phyloP scores from a whole-genome alignment of 2,113 vertebrate species.

The Dicaeum eximium region DNA sequence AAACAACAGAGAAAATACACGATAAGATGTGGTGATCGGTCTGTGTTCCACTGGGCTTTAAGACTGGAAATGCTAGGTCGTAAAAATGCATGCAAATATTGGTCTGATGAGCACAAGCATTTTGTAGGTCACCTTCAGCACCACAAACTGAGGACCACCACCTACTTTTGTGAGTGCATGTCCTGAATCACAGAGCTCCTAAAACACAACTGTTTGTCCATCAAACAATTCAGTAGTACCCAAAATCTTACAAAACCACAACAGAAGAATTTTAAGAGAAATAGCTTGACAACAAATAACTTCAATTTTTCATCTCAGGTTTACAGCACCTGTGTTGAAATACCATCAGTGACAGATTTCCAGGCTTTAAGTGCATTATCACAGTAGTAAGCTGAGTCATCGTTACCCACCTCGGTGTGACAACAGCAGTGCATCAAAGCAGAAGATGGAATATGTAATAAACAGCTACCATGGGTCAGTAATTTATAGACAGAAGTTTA shows the following conservation, averaged over 20 bases:
- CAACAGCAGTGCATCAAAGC: slow-evolving; percentile 51
- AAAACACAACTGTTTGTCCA: not conserved
- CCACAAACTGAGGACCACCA: not conserved
- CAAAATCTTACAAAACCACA: not conserved
- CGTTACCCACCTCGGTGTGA: slow-evolving; percentile 27
- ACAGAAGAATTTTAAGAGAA: not conserved
- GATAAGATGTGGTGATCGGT: not conserved
- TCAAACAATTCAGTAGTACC: not conserved
- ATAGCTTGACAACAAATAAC: not conserved
- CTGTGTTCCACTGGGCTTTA: not conserved
- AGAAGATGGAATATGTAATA: slow-evolving; percentile 43
- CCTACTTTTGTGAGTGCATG: not conserved
- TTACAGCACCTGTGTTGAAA: not conserved
- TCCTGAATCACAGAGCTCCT: not conserved
- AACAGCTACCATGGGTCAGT: slow-evolving; percentile 23
- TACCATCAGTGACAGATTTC: slow-evolving; percentile 36
- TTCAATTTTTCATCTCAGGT: slow-evolving; percentile 15
- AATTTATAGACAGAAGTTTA: slow-evolving; percentile 38
- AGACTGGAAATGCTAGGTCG: not conserved
- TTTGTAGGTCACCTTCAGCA: not conserved
- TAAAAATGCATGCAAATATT: not conserved
- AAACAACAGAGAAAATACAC: not conserved
- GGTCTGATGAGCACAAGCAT: not conserved
- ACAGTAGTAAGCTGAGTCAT: slow-evolving; percentile 31
- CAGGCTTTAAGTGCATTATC: slow-evolving; percentile 40